Conservation (phyloP, 2,797 vertebrate genomes). For the Amniataba percoides region DNA sequence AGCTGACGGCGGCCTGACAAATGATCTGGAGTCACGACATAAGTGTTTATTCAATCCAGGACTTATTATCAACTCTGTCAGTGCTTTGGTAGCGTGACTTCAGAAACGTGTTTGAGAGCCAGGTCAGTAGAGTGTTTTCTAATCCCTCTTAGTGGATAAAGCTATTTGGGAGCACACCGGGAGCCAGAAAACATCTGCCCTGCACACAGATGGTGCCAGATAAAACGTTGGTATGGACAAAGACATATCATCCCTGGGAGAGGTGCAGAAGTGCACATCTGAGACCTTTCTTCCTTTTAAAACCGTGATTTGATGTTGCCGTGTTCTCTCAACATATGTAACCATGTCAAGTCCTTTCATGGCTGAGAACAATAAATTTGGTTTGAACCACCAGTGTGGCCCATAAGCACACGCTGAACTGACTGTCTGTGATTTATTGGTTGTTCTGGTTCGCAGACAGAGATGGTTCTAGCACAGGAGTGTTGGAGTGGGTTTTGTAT, state of each 20-base stretch:
- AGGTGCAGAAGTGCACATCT: slow-evolving; percentile 58
- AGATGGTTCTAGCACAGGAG: slow-evolving; percentile 36
- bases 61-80: slow-evolving; percentile 77
- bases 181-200: slow-evolving; percentile 65
- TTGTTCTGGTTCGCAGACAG: slow-evolving; percentile 34
- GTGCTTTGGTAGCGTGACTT: slow-evolving; percentile 54
- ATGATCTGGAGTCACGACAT: slow-evolving; percentile 40
- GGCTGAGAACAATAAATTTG: slow-evolving; percentile 51
- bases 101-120: slow-evolving; percentile 53
- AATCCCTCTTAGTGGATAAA: slow-evolving; percentile 62
- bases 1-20: slow-evolving; percentile 53
- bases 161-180: slow-evolving; percentile 57
- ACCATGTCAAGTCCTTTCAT: slow-evolving; percentile 42
- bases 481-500: slow-evolving; percentile 25
- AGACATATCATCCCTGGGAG: slow-evolving; percentile 65
- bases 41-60: slow-evolving; percentile 75
- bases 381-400: slow-evolving; percentile 43
- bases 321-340: slow-evolving; percentile 29
- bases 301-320: slow-evolving; percentile 42
- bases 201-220: slow-evolving; percentile 63
- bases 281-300: slow-evolving; percentile 32
- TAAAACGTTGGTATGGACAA: slow-evolving; percentile 49
- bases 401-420: slow-evolving; percentile 17
- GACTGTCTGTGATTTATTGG: slow-evolving; percentile 41
- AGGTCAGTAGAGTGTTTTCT: slow-evolving; percentile 60